Conservation (phyloP, 2,888 invertebrate genomes). For the Sesamia inferens region DNA sequence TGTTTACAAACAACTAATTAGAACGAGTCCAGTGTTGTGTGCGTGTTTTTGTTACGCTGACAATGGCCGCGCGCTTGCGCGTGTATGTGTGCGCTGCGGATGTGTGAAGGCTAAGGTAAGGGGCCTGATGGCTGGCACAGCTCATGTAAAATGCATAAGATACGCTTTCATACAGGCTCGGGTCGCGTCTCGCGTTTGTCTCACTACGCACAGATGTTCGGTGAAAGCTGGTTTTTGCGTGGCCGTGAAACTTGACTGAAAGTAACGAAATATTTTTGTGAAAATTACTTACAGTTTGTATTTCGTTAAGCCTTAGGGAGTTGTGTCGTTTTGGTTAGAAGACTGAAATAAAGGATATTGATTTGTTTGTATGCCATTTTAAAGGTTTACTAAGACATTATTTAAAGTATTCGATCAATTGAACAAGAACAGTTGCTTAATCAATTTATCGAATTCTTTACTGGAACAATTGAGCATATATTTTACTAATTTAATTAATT, state of each 20-base stretch:
- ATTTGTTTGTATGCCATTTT: neutral
- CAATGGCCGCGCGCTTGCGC: constrained; percentile 65
- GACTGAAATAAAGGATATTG: neutral
- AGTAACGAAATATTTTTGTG: constrained; percentile 57
- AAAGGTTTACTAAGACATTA: neutral
- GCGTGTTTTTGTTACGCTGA: constrained; percentile 75
- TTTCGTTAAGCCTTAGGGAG: constrained; percentile 3
- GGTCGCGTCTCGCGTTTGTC: constrained; percentile 80
- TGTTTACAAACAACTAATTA: constrained; percentile 88
- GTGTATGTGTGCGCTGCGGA: constrained; percentile 62
- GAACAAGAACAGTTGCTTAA: neutral
- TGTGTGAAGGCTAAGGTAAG: constrained; percentile 68
- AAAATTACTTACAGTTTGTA: constrained; percentile 50
- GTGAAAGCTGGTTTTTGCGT: constrained; percentile 80
- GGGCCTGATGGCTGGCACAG: constrained; percentile 69
- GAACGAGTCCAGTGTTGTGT: constrained; percentile 70
- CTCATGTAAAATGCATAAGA: constrained; percentile 93
- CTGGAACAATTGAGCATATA: neutral
- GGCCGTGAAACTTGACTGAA: constrained; percentile 77
- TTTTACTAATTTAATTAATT: too few relatives aligned
- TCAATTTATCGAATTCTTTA: neutral
- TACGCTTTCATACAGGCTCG: constrained; percentile 79
- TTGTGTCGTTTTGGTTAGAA: neutral
- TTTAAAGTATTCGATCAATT: neutral
- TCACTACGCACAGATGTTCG: constrained; percentile 84